Percentiles rank a stretch among this genome's conserved stretches.
phyloP scores from a whole-genome alignment of 1,140 invertebrate species.

The Drosophila ambigua region DNA sequence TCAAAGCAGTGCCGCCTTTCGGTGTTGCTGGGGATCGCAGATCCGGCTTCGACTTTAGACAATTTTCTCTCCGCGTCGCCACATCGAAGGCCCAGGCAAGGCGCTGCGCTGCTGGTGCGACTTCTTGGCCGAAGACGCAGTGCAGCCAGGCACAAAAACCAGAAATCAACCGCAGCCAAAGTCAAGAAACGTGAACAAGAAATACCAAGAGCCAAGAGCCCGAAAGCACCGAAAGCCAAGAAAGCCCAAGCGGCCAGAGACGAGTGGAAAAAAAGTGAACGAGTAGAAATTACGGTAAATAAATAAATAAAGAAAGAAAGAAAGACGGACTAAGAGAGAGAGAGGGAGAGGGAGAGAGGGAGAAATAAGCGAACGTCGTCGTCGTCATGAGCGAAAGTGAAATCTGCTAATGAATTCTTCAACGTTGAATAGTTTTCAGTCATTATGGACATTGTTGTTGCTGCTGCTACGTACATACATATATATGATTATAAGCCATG shows the following conservation, averaged over 20 bases:
- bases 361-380: conserved; percentile 61
- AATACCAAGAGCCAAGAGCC: conserved; percentile 20
- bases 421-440: conserved; percentile 84
- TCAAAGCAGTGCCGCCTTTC: conserved; percentile 36
- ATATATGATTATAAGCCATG: conserved; percentile 18
- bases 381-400: conserved; percentile 83
- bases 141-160: conserved; percentile 33
- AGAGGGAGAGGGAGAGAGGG: conserved; percentile 31
- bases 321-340: conserved; percentile 43
- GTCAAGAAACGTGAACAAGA: conserved; percentile 42
- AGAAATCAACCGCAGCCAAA: conserved; percentile 51
- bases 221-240: conserved; percentile 4
- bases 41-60: conserved; percentile 63
- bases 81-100: conserved; percentile 25
- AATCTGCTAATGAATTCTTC: conserved; percentile 84
- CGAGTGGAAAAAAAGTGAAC: conserved; percentile 60
- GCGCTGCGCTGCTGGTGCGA: conserved; percentile 53
- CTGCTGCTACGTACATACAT: conserved; percentile 28
- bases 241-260: conserved; percentile 30
- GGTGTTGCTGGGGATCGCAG: conserved; percentile 27
- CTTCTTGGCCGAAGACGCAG: conserved; percentile 47
- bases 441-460: conserved; percentile 64
- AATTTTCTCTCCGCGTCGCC: conserved; percentile 53
- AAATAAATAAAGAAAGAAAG: conserved; percentile 75
- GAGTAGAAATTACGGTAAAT: conserved; percentile 82